These are phyloP conservation scores for Arctia plantaginis DNA, from an alignment of 2,888 invertebrate genomes.

Conservation along the genomic window DNA sequence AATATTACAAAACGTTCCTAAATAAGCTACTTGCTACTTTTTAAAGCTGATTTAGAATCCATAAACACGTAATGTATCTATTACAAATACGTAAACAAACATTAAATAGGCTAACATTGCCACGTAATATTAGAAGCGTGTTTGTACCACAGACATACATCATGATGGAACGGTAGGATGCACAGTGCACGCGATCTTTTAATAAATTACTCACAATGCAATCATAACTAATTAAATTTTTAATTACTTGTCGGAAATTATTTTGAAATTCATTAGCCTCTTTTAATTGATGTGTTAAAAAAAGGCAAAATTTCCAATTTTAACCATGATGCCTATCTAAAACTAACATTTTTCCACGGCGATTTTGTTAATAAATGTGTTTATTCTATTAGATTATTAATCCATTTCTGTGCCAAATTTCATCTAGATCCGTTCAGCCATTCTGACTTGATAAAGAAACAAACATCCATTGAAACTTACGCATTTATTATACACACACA, in stretches of 20 bases:
- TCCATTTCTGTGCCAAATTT: too few species aligned
- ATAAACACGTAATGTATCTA: conserved; percentile 23
- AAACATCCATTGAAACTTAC: too few species aligned
- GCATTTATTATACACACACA: background rate
- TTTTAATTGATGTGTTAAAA: background rate
- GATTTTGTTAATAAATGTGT: too few species aligned
- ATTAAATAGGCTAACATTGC: conserved; percentile 16
- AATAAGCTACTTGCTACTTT: conserved; percentile 3
- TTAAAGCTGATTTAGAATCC: conserved; percentile 6
- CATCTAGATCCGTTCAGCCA: too few species aligned
- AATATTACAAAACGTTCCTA: background rate
- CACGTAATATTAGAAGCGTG: conserved; percentile 15
- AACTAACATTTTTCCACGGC: too few species aligned
- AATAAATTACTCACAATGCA: background rate
- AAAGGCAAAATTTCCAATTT: background rate
- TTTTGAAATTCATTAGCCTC: background rate
- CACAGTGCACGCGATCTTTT: conserved; percentile 4
- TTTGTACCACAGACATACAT: conserved; percentile 9
- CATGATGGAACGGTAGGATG: conserved; percentile 2
- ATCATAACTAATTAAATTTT: background rate
- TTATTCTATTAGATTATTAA: too few species aligned
- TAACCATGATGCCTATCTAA: background rate
- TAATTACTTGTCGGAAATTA: background rate
- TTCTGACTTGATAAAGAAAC: too few species aligned
- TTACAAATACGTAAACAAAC: conserved; percentile 25